These are phyloP conservation scores for Phodopus roborovskii DNA, from an alignment of 2,113 vertebrate species.

Conservation along the genomic window DNA sequence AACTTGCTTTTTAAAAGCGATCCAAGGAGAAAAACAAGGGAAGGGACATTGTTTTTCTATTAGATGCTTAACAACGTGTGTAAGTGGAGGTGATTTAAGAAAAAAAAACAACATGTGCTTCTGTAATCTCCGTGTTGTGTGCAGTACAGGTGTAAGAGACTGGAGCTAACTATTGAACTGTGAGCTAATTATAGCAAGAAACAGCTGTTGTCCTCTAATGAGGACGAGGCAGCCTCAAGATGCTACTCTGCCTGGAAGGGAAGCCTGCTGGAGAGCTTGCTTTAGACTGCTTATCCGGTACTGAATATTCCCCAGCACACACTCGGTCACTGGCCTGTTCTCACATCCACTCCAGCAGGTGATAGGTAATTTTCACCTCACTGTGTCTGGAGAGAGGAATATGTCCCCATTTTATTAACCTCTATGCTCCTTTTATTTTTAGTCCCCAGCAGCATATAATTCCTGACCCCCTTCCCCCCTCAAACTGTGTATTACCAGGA, in stretches of 20 bases:
- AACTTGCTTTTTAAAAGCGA: conserved; percentile 68
- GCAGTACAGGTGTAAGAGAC: conserved; percentile 87
- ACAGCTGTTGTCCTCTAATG: conserved; percentile 89
- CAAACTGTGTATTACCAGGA: conserved; percentile 18
- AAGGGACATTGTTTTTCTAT: conserved; percentile 81
- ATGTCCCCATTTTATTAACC: conserved; percentile 80
- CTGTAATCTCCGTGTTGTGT: conserved; percentile 85
- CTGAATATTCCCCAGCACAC: conserved; percentile 55
- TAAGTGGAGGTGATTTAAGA: conserved; percentile 84
- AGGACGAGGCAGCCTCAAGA: conserved; percentile 80
- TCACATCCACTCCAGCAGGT: conserved; percentile 74
- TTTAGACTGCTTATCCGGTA: not conserved
- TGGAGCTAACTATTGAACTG: conserved; percentile 87
- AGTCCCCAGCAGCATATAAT: conserved; percentile 16
- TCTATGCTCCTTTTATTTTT: conserved; percentile 63
- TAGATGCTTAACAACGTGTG: conserved; percentile 87
- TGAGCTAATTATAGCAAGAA: conserved; percentile 89
- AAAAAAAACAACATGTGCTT: conserved; percentile 78
- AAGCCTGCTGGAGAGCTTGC: conserved; percentile 68
- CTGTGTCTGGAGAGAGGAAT: conserved; percentile 68
- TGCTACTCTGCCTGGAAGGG: conserved; percentile 52
- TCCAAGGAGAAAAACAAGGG: conserved; percentile 58
- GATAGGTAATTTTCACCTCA: conserved; percentile 80
- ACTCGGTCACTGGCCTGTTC: conserved; percentile 64
- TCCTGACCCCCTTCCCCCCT: conserved; percentile 22